These are phyloP conservation scores for Elachura formosa DNA, from an alignment of 2,113 vertebrate species.

Conservation along the genomic window DNA sequence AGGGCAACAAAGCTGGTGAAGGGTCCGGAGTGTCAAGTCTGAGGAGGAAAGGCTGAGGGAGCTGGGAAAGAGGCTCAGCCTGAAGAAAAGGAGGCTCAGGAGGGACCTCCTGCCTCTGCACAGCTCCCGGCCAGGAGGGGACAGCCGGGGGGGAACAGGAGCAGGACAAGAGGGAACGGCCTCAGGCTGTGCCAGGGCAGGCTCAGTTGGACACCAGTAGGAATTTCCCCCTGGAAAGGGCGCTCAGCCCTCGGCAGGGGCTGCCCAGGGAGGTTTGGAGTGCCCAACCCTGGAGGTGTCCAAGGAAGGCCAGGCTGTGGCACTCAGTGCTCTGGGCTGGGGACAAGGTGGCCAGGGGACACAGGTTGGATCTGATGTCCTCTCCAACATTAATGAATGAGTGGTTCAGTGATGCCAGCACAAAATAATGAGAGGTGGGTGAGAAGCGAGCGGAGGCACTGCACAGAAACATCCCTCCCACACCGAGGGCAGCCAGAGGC, in stretches of 20 bases:
- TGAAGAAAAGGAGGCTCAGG: not conserved
- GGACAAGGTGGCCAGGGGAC: rapidly evolving
- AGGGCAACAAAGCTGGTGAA: not conserved
- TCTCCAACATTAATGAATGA: rapidly evolving
- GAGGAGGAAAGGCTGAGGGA: not conserved
- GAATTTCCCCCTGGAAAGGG: not conserved
- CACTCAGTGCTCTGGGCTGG: not conserved
- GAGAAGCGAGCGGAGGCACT: not conserved
- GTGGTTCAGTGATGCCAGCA: not conserved
- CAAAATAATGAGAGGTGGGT: not conserved
- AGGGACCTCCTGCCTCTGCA: not conserved
- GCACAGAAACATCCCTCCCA: not conserved
- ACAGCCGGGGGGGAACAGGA: not conserved
- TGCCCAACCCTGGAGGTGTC: not conserved
- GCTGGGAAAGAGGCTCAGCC: not conserved
- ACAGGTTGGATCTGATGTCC: not conserved
- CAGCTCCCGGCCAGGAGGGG: not conserved
- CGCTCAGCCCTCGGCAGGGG: rapidly evolving
- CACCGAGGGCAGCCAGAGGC: not conserved
- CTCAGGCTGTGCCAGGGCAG: not conserved
- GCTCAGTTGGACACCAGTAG: rapidly evolving
- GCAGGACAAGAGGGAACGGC: rapidly evolving
- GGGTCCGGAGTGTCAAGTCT: not conserved
- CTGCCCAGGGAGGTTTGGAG: not conserved
- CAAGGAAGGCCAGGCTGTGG: rapidly evolving